A percentile compares a stretch with the other conserved stretches of the same genome.
Conservation (phyloP, 2,888 invertebrate species). For the Bellardia pandia region DNA sequence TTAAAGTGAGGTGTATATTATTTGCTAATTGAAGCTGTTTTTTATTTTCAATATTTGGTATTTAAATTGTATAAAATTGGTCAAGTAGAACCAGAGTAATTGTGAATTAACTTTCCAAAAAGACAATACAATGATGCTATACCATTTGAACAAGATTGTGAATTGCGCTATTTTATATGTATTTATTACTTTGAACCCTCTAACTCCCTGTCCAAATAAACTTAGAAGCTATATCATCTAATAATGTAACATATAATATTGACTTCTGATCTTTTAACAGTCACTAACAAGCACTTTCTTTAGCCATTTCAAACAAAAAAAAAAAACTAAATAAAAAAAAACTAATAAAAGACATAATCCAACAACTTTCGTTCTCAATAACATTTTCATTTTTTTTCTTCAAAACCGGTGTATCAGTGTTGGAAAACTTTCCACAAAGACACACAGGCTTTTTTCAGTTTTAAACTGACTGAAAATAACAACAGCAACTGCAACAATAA, state of each 20-base stretch:
- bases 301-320: background rate
- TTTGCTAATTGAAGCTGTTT: too few relatives aligned
- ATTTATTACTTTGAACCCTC: too few relatives aligned
- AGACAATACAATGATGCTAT: too few relatives aligned
- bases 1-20: too few relatives aligned
- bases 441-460: background rate
- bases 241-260: background rate
- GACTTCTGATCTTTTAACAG: background rate
- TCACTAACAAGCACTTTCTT: conserved; percentile 2
- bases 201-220: background rate
- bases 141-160: too few relatives aligned
- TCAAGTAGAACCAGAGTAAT: too few relatives aligned
- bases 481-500: conserved; percentile 17
- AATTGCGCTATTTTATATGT: too few relatives aligned
- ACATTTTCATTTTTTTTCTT: background rate
- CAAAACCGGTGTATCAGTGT: conserved; percentile 20
- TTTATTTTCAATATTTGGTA: too few relatives aligned
- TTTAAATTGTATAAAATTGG: too few relatives aligned
- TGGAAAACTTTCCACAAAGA: conserved; percentile 46
- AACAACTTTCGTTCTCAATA: conserved; percentile 38
- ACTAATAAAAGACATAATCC: conserved; percentile 11
- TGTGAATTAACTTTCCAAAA: too few relatives aligned
- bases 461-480: conserved; percentile 7
- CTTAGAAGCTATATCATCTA: background rate
- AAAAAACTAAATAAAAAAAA: conserved; percentile 5